Conservation (phyloP, 1,140 invertebrate species). For the Cydia pomonella region DNA sequence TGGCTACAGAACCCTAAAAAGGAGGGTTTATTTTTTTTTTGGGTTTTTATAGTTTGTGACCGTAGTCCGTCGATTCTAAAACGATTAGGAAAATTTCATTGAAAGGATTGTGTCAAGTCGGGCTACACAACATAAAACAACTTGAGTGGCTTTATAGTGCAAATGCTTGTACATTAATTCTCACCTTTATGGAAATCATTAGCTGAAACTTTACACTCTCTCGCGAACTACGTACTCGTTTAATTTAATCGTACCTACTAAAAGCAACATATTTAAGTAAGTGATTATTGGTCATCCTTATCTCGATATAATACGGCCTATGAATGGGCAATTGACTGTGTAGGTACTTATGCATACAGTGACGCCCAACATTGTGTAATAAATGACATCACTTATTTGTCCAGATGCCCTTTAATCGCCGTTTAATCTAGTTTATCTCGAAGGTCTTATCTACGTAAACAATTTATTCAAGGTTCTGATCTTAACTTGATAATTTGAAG, state of each 20-base stretch:
- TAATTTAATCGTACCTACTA: background rate
- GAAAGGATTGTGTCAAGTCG: too few species aligned
- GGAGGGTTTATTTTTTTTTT: too few species aligned
- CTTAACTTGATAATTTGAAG: constrained; percentile 1
- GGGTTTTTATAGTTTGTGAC: too few species aligned
- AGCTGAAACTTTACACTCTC: background rate
- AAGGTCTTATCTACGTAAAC: constrained; percentile 42
- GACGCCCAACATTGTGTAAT: background rate
- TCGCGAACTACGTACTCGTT: background rate
- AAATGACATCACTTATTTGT: constrained; percentile 38
- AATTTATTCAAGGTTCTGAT: constrained; percentile 32
- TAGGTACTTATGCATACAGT: background rate
- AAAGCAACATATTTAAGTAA: too few species aligned
- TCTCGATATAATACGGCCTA: too few species aligned
- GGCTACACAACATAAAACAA: too few species aligned
- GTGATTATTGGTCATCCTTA: too few species aligned
- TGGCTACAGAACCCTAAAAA: too few species aligned
- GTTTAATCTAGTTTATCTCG: constrained; percentile 41
- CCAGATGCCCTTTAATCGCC: constrained; percentile 39
- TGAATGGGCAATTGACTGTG: background rate
- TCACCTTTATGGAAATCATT: background rate
- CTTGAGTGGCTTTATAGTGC: too few species aligned
- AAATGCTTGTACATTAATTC: too few species aligned
- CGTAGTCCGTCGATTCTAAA: too few species aligned
- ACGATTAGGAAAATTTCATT: too few species aligned